Evolutionary conservation across 2,113 vertebrate genomes (phyloP).

Genomic region (Panthera uncia): DNA sequence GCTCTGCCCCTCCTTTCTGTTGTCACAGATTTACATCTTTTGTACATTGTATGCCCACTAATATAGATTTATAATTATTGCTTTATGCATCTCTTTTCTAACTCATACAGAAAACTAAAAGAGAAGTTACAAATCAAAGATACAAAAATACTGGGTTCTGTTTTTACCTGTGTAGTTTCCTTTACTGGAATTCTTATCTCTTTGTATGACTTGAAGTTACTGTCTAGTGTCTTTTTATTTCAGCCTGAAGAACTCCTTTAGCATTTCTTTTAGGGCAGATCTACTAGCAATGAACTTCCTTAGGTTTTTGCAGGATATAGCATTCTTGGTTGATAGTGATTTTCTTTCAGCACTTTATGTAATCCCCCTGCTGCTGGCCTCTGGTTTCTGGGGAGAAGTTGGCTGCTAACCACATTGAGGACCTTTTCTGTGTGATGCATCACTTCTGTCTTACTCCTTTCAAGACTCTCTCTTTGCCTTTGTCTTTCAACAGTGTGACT

Average conservation of each 20-base stretch:
- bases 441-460: background rate
- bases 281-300: background rate
- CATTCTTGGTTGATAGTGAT: conserved; percentile 11
- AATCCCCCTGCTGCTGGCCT: background rate
- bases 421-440: background rate
- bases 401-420: background rate
- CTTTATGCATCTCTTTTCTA: background rate
- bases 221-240: background rate
- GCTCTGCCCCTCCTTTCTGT: background rate
- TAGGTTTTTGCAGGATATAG: background rate
- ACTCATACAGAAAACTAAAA: background rate
- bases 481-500: background rate
- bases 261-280: background rate
- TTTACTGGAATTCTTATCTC: conserved; percentile 15
- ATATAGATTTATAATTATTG: background rate
- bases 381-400: background rate
- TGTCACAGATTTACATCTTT: background rate
- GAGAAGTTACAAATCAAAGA: conserved; percentile 25
- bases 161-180: background rate
- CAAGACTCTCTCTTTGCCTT: background rate
- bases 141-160: background rate
- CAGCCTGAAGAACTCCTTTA: background rate
- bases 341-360: background rate
- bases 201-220: background rate
- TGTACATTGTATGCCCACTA: background rate